Evolutionary conservation across 2,113 vertebrate genomes (phyloP).

Genomic region (Microtus ochrogaster): DNA sequence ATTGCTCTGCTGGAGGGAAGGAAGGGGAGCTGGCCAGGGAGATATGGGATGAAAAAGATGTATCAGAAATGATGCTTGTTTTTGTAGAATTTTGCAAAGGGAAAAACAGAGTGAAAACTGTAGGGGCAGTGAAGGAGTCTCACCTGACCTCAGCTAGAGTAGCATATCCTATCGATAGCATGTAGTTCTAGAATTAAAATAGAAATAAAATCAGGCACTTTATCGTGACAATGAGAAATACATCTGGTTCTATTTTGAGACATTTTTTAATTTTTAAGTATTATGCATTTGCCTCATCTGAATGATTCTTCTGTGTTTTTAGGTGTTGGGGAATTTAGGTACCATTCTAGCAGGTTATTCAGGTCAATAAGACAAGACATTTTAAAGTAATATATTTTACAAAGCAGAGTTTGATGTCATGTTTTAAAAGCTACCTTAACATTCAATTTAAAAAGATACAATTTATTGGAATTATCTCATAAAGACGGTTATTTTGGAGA

Average conservation of each 20-base stretch:
- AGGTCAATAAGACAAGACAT: conserved; percentile 32
- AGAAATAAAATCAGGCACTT: neutral
- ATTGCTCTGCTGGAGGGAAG: neutral
- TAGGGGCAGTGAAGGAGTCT: neutral
- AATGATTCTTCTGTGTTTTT: conserved; percentile 10
- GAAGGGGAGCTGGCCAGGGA: too few relatives aligned
- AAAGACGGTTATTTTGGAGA: conserved; percentile 33
- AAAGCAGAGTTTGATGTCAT: neutral
- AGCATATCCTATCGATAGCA: neutral
- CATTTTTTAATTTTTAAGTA: conserved; percentile 17
- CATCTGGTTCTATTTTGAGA: neutral
- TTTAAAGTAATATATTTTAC: conserved; percentile 33
- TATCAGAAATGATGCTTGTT: neutral
- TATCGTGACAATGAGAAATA: neutral
- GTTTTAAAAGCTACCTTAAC: conserved; percentile 16
- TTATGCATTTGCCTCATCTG: neutral
- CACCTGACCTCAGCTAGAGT: neutral
- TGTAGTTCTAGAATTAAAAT: neutral
- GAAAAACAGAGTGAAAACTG: neutral
- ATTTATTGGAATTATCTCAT: neutral
- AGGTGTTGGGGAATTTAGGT: conserved; percentile 17
- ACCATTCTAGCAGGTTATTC: neutral
- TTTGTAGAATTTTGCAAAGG: neutral
- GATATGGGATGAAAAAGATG: neutral
- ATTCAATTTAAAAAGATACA: conserved; percentile 13